Percentiles rank a stretch among this genome's conserved stretches.
These are phyloP conservation scores for Noctua comes DNA, from an alignment of 2,888 invertebrate genomes.

Conservation along the genomic window DNA sequence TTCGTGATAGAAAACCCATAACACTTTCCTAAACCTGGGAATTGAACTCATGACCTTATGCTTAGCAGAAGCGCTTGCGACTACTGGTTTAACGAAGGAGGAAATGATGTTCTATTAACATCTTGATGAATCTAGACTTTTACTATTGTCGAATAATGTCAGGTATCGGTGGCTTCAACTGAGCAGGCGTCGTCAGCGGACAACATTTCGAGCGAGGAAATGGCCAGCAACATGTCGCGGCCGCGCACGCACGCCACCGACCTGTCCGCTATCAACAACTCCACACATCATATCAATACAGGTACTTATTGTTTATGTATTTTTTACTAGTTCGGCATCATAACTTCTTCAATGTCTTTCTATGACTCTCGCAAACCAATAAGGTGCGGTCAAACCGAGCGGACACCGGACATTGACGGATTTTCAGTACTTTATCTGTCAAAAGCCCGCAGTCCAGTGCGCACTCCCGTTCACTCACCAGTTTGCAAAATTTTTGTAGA, in stretches of 20 bases:
- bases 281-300: slow-evolving; percentile 91
- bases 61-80: neutral
- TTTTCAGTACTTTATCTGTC: too few relatives aligned
- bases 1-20: neutral
- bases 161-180: slow-evolving; percentile 96
- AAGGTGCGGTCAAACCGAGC: neutral
- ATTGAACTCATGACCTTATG: neutral
- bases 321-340: neutral
- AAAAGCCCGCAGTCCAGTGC: neutral
- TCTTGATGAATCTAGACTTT: neutral
- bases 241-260: slow-evolving; percentile 90
- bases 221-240: slow-evolving; percentile 93
- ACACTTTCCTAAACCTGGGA: neutral
- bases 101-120: neutral
- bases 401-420: neutral
- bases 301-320: slow-evolving; percentile 71
- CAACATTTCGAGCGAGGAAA: slow-evolving; percentile 97
- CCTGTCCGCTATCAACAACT: slow-evolving; percentile 93
- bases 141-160: neutral
- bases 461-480: neutral
- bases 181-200: slow-evolving; percentile 99
- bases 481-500: neutral
- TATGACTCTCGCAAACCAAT: neutral
- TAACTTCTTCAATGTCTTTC: neutral
- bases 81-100: neutral